Conservation (phyloP, 2,888 invertebrate species). For the Trachelus tabidus region DNA sequence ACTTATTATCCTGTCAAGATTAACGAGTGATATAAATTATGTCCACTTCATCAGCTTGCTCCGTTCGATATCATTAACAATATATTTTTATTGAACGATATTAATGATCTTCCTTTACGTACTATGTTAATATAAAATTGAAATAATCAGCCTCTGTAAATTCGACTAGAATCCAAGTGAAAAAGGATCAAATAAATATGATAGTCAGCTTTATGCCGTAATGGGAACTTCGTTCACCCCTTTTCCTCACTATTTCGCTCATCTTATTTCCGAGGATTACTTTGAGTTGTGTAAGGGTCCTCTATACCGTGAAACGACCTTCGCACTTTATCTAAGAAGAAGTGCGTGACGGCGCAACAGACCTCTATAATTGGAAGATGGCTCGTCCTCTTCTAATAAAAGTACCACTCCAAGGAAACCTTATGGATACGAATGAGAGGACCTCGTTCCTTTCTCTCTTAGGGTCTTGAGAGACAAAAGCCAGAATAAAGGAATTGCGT, state of each 20-base stretch:
- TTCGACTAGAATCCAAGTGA: not conserved
- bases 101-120: not conserved
- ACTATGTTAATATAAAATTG: not conserved
- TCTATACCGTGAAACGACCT: not conserved
- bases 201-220: not conserved
- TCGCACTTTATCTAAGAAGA: not conserved
- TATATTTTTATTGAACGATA: not conserved
- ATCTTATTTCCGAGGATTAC: slow-evolving; percentile 21
- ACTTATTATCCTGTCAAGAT: slow-evolving; percentile 29
- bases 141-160: not conserved
- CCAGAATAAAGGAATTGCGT: not conserved
- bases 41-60: slow-evolving; percentile 12
- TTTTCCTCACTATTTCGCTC: slow-evolving; percentile 13
- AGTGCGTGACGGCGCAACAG: slow-evolving; percentile 2
- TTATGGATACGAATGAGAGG: not conserved
- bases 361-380: not conserved
- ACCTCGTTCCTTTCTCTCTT: not conserved
- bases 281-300: slow-evolving; percentile 29
- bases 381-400: not conserved
- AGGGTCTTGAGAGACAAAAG: not conserved
- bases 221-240: not conserved
- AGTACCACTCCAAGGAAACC: not conserved
- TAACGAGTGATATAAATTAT: slow-evolving; percentile 20
- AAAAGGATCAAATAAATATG: not conserved
- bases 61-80: not conserved